Evolutionary conservation across 2,888 invertebrate genomes (phyloP), one percentile per base, ranked within the genome.

Genomic region (Ochropleura leucogaster): DNA sequence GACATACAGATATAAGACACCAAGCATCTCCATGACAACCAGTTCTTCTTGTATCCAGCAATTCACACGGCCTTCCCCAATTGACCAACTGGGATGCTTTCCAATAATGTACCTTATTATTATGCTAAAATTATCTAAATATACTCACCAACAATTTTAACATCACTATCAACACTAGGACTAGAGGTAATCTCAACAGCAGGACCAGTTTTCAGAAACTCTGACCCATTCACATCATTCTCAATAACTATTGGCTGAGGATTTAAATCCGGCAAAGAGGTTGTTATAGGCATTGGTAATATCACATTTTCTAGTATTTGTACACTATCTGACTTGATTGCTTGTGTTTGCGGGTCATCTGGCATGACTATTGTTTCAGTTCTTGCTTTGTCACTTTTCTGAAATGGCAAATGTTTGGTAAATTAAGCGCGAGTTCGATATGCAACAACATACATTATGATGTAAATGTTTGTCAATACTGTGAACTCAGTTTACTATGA

Each of bases 191-290:
- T 57, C 20, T 87, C 84, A 46, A 80, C 44, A 2, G 72, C 55
- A n/a, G 75, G 55, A 42, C 44, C 68, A 5, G 60, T 62, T 9
- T 71, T 74, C 30, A 74, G 46, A 47, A 62, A 59, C n/a, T 65
- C 69, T 0, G 62, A n/a, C 3, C 18, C 51, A 42, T 67, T 18
- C 7, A 46, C 57, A 30, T 79, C 60, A 42, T 66, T 18, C 1
- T 79, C 60, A 47, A 68, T 72, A 16, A 68, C 70, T n/a, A 74
- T 59, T 8, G 89, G 84, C 59, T 85, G 84, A 46, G 87, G 69
- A 73, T 87, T 85, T 49, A 90, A 72, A 69, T 89, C 90, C 0
- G 90, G 88, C 40, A 90, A 76, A 0, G 84, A 80, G 4, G 77
- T 82, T 14, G 77, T 14, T 18, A 66, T 49, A 14, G 72, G 66